Percentiles rank a stretch among this genome's conserved stretches.
These are phyloP conservation scores for Pegoplata infirma DNA, from an alignment of 2,888 invertebrate genomes.

Conservation along the genomic window DNA sequence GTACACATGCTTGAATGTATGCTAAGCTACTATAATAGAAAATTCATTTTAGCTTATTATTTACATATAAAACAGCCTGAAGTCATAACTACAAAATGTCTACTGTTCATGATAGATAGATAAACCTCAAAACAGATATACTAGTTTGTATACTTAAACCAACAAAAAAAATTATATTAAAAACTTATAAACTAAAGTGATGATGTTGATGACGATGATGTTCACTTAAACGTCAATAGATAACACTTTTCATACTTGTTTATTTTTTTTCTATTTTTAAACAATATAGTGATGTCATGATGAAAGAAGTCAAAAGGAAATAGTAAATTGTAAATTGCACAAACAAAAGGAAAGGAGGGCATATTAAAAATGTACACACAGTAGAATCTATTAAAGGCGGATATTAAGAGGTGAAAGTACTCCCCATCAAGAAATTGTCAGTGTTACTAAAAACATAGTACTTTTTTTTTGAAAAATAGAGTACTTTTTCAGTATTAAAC, in stretches of 20 bases:
- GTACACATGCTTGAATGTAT: no score
- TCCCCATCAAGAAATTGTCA: no score
- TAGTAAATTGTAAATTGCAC: no score
- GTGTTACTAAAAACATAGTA: no score
- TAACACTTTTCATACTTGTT: constrained; percentile 36
- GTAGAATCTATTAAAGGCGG: no score
- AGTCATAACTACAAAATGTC: constrained; percentile 47
- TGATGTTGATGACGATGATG: no score
- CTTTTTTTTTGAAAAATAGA: no score
- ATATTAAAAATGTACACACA: neutral
- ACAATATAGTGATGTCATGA: constrained; percentile 42
- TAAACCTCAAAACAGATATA: no score
- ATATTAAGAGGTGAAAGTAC: no score
- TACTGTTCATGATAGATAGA: constrained; percentile 34
- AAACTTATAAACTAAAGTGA: constrained; percentile 54
- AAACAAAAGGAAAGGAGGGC: neutral
- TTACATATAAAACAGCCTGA: constrained; percentile 53
- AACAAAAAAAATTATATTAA: no score
- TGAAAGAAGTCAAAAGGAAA: constrained; percentile 7
- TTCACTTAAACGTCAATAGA: constrained; percentile 58
- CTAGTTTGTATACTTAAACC: no score
- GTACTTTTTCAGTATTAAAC: no score
- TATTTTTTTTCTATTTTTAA: constrained; percentile 1
- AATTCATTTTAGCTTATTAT: constrained; percentile 46
- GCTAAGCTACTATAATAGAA: constrained; percentile 46